Percentiles rank a stretch among this genome's conserved stretches.
Conservation (phyloP, 1,140 invertebrate genomes). For the Drosophila arawakana region DNA sequence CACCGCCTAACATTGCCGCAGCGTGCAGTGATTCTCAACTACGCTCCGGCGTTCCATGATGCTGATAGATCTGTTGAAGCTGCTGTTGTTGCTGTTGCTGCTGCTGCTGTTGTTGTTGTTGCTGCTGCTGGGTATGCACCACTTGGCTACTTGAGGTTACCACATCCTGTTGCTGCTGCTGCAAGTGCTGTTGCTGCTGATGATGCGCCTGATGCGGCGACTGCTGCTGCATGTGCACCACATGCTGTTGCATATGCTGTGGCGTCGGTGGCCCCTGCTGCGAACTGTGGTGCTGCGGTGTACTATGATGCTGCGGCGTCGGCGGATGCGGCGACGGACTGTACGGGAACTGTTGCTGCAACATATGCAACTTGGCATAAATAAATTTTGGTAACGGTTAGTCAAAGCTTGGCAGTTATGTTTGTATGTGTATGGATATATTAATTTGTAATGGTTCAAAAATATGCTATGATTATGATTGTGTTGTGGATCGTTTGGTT, state of each 20-base stretch:
- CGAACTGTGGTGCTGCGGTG: constrained; percentile 74
- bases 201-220: constrained; percentile 72
- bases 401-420: constrained; percentile 43
- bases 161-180: constrained; percentile 82
- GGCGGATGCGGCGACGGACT: constrained; percentile 83
- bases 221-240: constrained; percentile 78
- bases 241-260: constrained; percentile 83
- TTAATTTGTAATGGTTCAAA: neutral
- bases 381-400: constrained; percentile 72
- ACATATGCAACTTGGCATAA: constrained; percentile 84
- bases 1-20: constrained; percentile 73
- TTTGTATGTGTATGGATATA: neutral
- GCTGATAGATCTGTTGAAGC: constrained; percentile 84
- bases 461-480: neutral
- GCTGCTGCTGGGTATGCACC: constrained; percentile 67
- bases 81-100: constrained; percentile 70
- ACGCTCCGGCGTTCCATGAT: constrained; percentile 83
- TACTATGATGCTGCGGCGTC: constrained; percentile 75
- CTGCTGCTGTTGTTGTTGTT: constrained; percentile 66
- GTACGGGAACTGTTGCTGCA: constrained; percentile 84
- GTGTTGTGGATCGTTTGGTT: neutral
- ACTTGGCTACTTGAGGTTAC: constrained; percentile 80
- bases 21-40: constrained; percentile 84
- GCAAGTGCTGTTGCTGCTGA: constrained; percentile 77
- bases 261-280: constrained; percentile 76